phyloP scores from a whole-genome alignment of 1,140 invertebrate species.

The Trinorchestia longiramus region DNA sequence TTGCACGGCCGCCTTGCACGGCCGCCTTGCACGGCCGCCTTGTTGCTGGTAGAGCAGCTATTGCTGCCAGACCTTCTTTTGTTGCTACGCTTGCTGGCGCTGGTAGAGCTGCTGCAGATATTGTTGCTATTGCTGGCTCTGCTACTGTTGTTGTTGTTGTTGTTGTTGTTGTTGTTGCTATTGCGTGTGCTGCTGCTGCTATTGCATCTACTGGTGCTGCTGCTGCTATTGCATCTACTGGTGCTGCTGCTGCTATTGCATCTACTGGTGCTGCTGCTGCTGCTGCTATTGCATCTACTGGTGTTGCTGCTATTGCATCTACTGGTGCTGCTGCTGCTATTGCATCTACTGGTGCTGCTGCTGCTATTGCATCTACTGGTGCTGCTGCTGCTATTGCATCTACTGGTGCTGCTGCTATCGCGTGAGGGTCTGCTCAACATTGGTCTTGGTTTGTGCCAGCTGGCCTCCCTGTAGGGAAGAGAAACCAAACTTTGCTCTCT shows the following conservation, averaged over 20 bases:
- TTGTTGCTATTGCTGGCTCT: background rate
- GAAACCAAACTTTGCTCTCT: conserved; percentile 16
- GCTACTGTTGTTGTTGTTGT: background rate
- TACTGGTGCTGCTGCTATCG: background rate
- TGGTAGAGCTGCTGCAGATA: background rate
- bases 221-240: background rate
- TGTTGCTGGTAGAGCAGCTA: no score
- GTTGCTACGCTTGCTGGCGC: no score
- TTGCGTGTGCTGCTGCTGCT: background rate
- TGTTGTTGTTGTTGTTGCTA: background rate
- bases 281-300: background rate
- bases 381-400: background rate
- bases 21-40: no score
- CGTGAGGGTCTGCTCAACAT: background rate
- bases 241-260: background rate
- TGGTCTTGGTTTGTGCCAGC: conserved; percentile 30
- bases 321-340: background rate
- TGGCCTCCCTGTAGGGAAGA: background rate
- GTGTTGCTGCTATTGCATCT: background rate
- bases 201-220: background rate
- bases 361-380: background rate
- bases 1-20: no score
- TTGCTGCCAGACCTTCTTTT: no score
- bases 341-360: background rate
- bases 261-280: background rate